Percentiles rank a stretch among this genome's conserved stretches.
phyloP scores from a whole-genome alignment of 2,797 vertebrate species.

The Acanthiza pusilla region DNA sequence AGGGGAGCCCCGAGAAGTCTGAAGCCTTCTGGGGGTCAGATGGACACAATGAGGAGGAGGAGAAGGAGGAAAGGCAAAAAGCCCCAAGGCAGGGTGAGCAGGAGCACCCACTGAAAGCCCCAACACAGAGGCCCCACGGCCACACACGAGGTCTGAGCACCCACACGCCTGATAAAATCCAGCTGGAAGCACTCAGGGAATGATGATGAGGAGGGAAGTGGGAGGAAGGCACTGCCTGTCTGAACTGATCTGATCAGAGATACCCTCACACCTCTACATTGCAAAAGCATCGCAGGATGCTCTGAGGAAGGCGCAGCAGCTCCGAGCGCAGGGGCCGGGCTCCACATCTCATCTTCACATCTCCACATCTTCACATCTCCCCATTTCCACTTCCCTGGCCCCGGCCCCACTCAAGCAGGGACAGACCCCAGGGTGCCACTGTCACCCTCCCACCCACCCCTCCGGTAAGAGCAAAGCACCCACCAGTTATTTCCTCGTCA shows the following conservation, averaged over 20 bases:
- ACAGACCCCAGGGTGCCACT: not conserved
- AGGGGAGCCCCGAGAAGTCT: not conserved
- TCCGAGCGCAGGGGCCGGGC: rapidly evolving
- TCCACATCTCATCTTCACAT: rapidly evolving
- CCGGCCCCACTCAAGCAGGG: not conserved
- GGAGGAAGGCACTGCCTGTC: not conserved
- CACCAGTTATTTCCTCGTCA: not conserved
- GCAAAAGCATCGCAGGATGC: not conserved
- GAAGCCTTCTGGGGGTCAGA: not conserved
- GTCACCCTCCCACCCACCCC: not conserved
- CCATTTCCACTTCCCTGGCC: not conserved
- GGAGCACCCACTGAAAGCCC: not conserved
- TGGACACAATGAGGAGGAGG: not conserved
- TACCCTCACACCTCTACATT: not conserved
- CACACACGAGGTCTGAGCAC: rapidly evolving
- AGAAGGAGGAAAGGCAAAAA: not conserved
- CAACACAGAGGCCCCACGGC: rapidly evolving
- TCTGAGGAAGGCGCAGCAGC: rapidly evolving
- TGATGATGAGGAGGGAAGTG: not conserved
- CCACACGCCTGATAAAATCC: rapidly evolving
- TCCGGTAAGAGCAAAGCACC: not conserved
- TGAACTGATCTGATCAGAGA: not conserved
- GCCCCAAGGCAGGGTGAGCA: not conserved
- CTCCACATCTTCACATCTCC: not conserved
- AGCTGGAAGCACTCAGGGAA: not conserved